Evolutionary conservation across 2,797 vertebrate genomes (phyloP).

Genomic region (Lates japonicus): DNA sequence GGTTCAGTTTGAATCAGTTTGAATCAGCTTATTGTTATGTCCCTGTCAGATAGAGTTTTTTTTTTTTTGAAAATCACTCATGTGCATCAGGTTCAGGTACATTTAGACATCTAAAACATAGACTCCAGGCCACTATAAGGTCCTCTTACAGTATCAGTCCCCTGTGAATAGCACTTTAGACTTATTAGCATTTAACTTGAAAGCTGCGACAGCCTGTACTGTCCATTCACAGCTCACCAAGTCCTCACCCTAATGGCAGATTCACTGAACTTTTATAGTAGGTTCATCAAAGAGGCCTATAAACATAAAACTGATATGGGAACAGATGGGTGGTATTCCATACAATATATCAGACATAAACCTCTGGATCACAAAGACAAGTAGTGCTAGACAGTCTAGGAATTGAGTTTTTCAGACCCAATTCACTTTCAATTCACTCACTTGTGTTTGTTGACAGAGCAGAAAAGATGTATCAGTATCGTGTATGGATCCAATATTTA

Average conservation of each 20-base stretch:
- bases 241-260: slow-evolving; percentile 36
- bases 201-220: slow-evolving; percentile 16
- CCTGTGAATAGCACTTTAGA: slow-evolving; percentile 22
- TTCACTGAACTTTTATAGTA: slow-evolving; percentile 61
- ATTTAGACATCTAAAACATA: background rate
- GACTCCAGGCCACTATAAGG: background rate
- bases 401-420: background rate
- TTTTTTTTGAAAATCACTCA: background rate
- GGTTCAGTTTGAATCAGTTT: background rate
- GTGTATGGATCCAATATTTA: background rate
- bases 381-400: background rate
- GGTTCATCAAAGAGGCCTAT: slow-evolving; percentile 59
- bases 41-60: background rate
- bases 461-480: background rate
- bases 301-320: slow-evolving; percentile 61
- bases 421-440: background rate
- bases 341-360: slow-evolving; percentile 47
- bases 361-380: slow-evolving; percentile 23
- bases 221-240: slow-evolving; percentile 43
- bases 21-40: background rate
- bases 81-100: background rate
- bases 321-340: slow-evolving; percentile 51
- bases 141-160: background rate
- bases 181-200: slow-evolving; percentile 36
- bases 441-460: background rate